Evolutionary conservation across 1,140 invertebrate species (phyloP), one percentile per base, ranked within the genome.

Genomic region (Paramacrobiotus metropolitanus): DNA sequence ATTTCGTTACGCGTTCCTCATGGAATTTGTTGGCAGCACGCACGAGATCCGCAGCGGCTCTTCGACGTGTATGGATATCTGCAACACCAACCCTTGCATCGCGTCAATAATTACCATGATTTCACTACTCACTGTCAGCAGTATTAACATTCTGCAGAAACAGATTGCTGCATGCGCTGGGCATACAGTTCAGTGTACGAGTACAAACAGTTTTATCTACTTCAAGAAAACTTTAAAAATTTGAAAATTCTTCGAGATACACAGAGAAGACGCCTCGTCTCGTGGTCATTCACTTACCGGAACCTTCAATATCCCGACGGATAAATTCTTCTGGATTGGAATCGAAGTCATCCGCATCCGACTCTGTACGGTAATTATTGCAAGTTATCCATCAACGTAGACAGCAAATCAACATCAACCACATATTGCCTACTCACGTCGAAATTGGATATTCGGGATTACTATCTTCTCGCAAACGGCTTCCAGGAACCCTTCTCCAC

Each of bases 251-350:
- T 24, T 18, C 18, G 59, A 15, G 2, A 18, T 30, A 61, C 21
- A 61, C 9, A n/a, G n/a, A 29, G 1, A 60, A n/a, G 59, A n/a
- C n/a, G n/a, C n/a, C n/a, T n/a, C n/a, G n/a, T n/a, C n/a, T n/a
- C n/a, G n/a, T n/a, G n/a, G n/a, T n/a, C 31, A 4, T 31, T 21
- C 30, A 45, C 60, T 59, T 65, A 75, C 74, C 75, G n/a, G 90
- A 93, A 2, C 93, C 93, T 77, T 98, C 93, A 64, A 98, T 90
- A 75, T 98, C 94, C 59, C 89, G 77, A 40, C 91, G 76, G 63
- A 96, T 94, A 69, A 96, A 98, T 75, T 98, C 93, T 72, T 97
- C 93, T 0, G 92, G 87, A 73, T 95, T 96, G 69, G 96, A 90
- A 73, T 94, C 87, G 75, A 96, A 97, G 31, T 93, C 70, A 75